phyloP scores from a whole-genome alignment of 2,113 vertebrate species.

The Nicator chloris region DNA sequence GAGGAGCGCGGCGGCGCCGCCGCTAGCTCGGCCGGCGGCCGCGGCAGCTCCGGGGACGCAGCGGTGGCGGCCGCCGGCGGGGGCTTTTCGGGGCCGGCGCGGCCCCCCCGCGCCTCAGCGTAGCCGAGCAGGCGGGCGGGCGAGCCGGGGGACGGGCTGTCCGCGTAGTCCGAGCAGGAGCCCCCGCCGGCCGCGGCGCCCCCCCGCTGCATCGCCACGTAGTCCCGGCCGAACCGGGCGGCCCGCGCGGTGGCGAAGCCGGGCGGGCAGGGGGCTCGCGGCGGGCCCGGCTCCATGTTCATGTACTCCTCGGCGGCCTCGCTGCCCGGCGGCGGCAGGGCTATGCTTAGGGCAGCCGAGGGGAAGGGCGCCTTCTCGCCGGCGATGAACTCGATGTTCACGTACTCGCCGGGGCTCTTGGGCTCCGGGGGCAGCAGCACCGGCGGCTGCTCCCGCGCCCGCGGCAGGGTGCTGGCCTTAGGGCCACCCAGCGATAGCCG shows the following conservation, averaged over 20 bases:
- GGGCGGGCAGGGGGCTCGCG: constrained; percentile 48
- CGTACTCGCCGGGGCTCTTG: constrained; percentile 87
- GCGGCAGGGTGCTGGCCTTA: constrained; percentile 84
- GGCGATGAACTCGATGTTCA: constrained; percentile 81
- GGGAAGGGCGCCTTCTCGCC: constrained; percentile 70
- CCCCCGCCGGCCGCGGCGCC: background rate
- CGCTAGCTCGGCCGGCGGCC: constrained; percentile 26
- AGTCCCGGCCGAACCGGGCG: constrained; percentile 67
- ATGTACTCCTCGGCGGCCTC: constrained; percentile 76
- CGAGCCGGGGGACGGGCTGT: background rate
- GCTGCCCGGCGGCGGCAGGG: constrained; percentile 49
- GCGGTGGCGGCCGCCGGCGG: background rate
- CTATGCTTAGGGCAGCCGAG: background rate
- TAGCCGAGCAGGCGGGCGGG: background rate
- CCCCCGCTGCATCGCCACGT: constrained; percentile 75
- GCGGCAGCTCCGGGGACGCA: background rate
- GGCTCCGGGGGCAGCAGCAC: constrained; percentile 74
- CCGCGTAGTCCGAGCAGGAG: background rate
- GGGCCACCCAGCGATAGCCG: constrained; percentile 80
- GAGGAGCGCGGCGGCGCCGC: constrained; percentile 39
- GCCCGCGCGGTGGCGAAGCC: background rate
- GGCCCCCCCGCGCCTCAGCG: background rate
- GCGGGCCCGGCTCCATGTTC: constrained; percentile 80
- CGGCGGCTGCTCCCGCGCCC: constrained; percentile 76
- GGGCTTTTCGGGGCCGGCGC: constrained; percentile 36